Conservation (phyloP, 2,797 vertebrate genomes). For the Neopelma chrysocephalum region DNA sequence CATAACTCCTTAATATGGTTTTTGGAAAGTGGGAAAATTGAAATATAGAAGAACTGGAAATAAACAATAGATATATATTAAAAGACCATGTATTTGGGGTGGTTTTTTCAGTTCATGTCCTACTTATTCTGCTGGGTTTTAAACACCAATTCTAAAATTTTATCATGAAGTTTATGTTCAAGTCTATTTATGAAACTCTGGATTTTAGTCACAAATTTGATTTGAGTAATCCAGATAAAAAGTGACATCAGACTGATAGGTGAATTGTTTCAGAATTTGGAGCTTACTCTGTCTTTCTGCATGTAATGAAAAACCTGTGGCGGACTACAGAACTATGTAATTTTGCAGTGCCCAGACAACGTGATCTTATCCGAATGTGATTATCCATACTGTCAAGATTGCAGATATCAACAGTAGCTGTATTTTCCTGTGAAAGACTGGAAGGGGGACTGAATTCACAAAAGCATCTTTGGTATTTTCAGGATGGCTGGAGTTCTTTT, state of each 20-base stretch:
- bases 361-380: slow-evolving; percentile 68
- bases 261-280: neutral
- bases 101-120: neutral
- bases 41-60: neutral
- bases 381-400: slow-evolving; percentile 30
- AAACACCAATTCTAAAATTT: neutral
- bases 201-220: neutral
- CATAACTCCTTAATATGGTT: neutral
- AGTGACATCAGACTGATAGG: neutral
- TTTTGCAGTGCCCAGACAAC: slow-evolving; percentile 63
- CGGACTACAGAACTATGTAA: slow-evolving; percentile 5
- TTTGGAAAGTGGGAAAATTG: neutral
- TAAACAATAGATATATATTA: neutral
- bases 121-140: neutral
- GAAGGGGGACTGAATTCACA: slow-evolving; percentile 28
- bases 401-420: slow-evolving; percentile 50
- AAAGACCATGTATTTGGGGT: neutral
- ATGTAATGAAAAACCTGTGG: slow-evolving; percentile 6
- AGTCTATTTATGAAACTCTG: neutral
- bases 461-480: slow-evolving; percentile 58
- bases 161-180: neutral
- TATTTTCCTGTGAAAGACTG: slow-evolving; percentile 52
- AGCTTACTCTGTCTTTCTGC: slow-evolving; percentile 27
- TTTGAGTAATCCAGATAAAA: neutral
- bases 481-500: slow-evolving; percentile 35